These are phyloP conservation scores for Paramormyrops kingsleyae DNA, from an alignment of 2,113 vertebrate species.

Conservation along the genomic window DNA sequence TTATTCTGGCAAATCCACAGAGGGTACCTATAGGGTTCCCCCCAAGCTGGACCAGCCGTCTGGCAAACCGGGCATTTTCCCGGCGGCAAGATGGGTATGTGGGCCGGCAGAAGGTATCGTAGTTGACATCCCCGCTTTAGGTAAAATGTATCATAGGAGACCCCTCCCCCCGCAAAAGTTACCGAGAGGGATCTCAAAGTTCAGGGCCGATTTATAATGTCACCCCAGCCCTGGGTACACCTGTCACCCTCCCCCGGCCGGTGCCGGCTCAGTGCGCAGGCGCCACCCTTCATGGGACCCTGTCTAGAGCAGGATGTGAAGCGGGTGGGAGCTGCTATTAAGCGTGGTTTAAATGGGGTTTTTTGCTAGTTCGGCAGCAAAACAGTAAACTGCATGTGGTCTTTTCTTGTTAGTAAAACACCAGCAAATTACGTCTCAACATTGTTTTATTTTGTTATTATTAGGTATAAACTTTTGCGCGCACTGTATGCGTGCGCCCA, in stretches of 20 bases:
- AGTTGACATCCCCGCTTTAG: not conserved
- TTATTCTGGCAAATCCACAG: not conserved
- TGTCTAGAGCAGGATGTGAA: conserved; percentile 56
- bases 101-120: not conserved
- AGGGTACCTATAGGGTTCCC: not conserved
- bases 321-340: conserved; percentile 32
- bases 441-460: not conserved
- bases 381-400: not conserved
- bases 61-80: too few relatives aligned
- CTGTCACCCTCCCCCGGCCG: not conserved
- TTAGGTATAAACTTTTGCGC: not conserved
- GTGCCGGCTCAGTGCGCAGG: conserved; percentile 56
- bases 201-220: not conserved
- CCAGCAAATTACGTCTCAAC: not conserved
- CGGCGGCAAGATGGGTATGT: not conserved
- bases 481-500: not conserved
- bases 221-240: not conserved
- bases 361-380: not conserved
- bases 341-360: not conserved
- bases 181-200: not conserved
- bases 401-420: not conserved
- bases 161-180: not conserved
- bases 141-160: not conserved
- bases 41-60: not conserved
- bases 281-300: conserved; percentile 73